Evolutionary conservation across 2,113 vertebrate genomes (phyloP), one percentile per base, ranked within the genome.

Genomic region (Macaca mulatta): DNA sequence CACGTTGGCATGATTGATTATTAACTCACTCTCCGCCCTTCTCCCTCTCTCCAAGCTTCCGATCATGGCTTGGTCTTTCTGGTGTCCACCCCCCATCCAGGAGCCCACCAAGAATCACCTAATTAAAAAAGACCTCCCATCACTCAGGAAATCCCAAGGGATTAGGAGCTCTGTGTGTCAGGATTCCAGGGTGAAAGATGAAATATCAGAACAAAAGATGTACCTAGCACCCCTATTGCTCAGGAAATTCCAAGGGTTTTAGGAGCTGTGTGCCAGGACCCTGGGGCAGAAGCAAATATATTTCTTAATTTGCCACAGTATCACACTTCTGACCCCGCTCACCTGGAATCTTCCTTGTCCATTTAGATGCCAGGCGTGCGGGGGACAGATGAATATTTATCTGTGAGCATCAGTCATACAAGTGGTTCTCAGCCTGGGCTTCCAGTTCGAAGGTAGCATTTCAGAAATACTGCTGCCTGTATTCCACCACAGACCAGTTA

Each of bases 141-240:
- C 48, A 79, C 48, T 50, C 48, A 79, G 77, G 77, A 79, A 79
- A 79, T 79, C 48, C 77, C 77, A 79, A 12, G 77, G 77, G 77
- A 79, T 79, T 79, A 79, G 77, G 77, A 79, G 48, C 77, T 79
- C 32, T 12, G 77, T 12, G 32, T 79, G 48, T 52, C 32, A 52
- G 77, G 32, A 79, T 22, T 43, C 61, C 48, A 52, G 77, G 77
- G 32, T 52, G 32, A 79, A 52, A 79, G 48, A 35, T 18, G 17
- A 52, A 52, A 78, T 48, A 45, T 59, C 70, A 59, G 64, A 92
- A 74, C 40, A 84, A 84, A 72, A 38, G 69, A 74, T 84, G 23
- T 14, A 30, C 77, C 32, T 79, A 52, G 10, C 32, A 52, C 32
- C 77, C 67, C 23, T 74, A 8, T 83, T 59, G 38, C 43, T 67